phyloP scores from a whole-genome alignment of 2,888 invertebrate species.

The Drepanosiphum platanoidis region DNA sequence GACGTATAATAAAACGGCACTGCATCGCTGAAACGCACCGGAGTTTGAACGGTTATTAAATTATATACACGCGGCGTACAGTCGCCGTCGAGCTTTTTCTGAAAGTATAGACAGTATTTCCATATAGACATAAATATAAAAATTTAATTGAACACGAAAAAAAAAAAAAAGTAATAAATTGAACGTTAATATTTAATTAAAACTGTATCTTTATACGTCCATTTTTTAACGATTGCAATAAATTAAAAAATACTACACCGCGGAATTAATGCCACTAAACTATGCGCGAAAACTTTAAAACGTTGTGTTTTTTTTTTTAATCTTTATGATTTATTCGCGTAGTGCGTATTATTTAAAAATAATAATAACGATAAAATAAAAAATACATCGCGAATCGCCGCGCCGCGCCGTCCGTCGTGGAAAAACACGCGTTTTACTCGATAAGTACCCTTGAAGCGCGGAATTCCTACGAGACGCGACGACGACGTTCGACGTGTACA shows the following conservation, averaged over 20 bases:
- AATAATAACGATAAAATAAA: too few species aligned
- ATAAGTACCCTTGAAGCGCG: neutral
- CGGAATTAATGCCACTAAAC: conserved; percentile 30
- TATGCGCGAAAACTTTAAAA: conserved; percentile 44
- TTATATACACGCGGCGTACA: neutral
- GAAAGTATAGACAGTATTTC: neutral
- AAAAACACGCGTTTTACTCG: too few species aligned
- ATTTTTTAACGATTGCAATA: conserved; percentile 29
- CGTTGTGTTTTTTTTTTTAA: conserved; percentile 36
- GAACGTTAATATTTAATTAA: conserved; percentile 50
- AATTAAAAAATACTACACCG: conserved; percentile 32
- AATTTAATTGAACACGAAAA: conserved; percentile 14
- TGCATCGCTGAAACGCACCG: neutral
- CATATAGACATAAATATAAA: neutral
- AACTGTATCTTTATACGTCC: neutral
- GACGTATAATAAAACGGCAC: neutral
- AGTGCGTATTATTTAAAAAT: neutral
- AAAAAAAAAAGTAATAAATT: conserved; percentile 41
- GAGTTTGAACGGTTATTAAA: neutral
- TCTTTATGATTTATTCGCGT: conserved; percentile 38
- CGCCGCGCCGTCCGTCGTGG: neutral
- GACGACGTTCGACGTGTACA: too few species aligned
- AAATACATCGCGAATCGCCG: conserved; percentile 2
- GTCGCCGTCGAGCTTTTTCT: neutral
- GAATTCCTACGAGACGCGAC: neutral